Base-by-base conservation (phyloP, 2,113 vertebrate species). In the Prietella phreatophila region DNA sequence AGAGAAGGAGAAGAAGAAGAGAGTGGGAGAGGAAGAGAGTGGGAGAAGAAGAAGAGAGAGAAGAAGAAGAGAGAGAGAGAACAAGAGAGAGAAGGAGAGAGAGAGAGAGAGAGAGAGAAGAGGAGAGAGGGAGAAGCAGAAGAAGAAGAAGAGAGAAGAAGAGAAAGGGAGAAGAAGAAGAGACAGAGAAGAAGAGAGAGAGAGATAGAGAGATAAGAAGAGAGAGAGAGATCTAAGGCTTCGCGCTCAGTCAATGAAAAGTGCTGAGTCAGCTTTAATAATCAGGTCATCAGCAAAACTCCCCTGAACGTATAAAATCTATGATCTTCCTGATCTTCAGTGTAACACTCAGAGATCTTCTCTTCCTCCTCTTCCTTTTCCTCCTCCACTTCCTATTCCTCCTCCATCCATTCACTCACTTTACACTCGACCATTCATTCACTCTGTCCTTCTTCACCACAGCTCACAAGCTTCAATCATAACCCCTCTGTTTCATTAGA, bases 211-310 rank as follows among this genome's bases (percentile, higher is more conserved):
- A 20, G n/a, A 39, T n/a, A n/a, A n/a, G 47, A 58, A 27, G 39
- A 30, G 63, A 67, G 42, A 42, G 25, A 30, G 17, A 53, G 42
- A 27, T 13, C 47, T 6, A 58, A 56, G 30, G 3, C 9, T 73
- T 42, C 25, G 71, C 71, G 42, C 53, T 36, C 53, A 15, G 53
- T 84, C 65, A 84, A 55, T 84, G 63, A 55, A 71, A 84, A 69
- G 83, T 85, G 56, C 25, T 9, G 56, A 58, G 56, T 79, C 76
- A 30, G 47, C 50, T 55, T 55, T 55, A 17, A 19, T 30, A 14
- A 2, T 78, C 3, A 10, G n/a, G 30, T 30, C 33, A 58, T 76
- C 53, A 76, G 53, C 7, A 75, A 27, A 60, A 27, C 76, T 75
- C 67, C 50, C 14, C 39, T 5, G 6, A 42, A 60, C 13, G 6